Evolutionary conservation across 2,113 vertebrate genomes (phyloP).

Genomic region (Colinus virginianus): DNA sequence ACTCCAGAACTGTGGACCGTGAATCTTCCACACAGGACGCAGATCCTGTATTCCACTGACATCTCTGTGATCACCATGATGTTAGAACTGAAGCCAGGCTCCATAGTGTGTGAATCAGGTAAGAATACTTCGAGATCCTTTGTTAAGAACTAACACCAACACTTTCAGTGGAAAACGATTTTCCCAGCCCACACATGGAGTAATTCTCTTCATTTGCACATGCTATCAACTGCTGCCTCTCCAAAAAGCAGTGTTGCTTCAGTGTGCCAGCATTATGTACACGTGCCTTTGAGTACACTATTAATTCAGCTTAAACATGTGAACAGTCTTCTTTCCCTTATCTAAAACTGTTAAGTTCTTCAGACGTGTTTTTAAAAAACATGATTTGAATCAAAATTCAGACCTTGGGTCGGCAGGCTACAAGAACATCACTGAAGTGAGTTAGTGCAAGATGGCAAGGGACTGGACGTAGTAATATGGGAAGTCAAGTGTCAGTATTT

Average conservation of each 20-base stretch:
- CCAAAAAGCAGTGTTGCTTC: not conserved
- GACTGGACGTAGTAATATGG: not conserved
- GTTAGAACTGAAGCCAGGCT: slow-evolving; percentile 95
- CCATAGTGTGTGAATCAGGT: slow-evolving; percentile 97
- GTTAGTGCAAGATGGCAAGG: not conserved
- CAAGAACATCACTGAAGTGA: not conserved
- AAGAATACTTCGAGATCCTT: slow-evolving; percentile 50
- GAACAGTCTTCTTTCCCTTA: not conserved
- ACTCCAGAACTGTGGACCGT: slow-evolving; percentile 96
- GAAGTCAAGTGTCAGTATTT: not conserved
- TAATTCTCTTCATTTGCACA: not conserved
- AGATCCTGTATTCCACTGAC: slow-evolving; percentile 97
- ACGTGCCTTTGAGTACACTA: not conserved
- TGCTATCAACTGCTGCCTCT: not conserved
- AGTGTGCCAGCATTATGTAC: not conserved
- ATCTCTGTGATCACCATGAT: slow-evolving; percentile 96
- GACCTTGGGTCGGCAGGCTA: not conserved
- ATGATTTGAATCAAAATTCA: not conserved
- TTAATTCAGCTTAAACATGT: not conserved
- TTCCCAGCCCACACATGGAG: not conserved
- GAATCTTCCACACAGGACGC: slow-evolving; percentile 93
- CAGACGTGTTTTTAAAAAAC: not conserved
- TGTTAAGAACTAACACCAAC: not conserved
- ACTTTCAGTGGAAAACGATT: not conserved
- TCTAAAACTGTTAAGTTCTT: not conserved